A percentile compares a stretch with the other conserved stretches of the same genome.
These are phyloP conservation scores for Cariama cristata DNA, from an alignment of 2,113 vertebrate species.

Conservation along the genomic window DNA sequence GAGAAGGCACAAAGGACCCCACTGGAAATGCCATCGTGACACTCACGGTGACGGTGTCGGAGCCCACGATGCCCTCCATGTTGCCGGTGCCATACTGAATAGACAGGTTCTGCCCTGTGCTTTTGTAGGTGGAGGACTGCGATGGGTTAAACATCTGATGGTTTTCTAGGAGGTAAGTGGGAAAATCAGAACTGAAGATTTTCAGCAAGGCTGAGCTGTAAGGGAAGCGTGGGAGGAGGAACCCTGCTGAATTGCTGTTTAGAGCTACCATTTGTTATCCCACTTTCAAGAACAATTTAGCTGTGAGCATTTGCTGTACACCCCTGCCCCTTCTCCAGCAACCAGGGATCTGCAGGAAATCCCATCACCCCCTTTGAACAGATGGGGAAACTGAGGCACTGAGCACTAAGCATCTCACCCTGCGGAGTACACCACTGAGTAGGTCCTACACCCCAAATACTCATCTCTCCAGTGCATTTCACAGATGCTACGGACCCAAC, in stretches of 20 bases:
- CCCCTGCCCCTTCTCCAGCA: not conserved
- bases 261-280: not conserved
- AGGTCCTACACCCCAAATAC: not conserved
- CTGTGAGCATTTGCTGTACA: not conserved
- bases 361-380: not conserved
- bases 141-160: constrained; percentile 64
- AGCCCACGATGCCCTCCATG: constrained; percentile 67
- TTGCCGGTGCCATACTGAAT: constrained; percentile 64
- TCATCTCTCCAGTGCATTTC: accelerated
- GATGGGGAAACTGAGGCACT: not conserved
- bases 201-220: not conserved
- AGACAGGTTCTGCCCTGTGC: constrained; percentile 25
- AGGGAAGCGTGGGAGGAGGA: not conserved
- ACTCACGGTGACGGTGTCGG: constrained; percentile 64
- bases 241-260: not conserved
- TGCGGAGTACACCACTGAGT: not conserved
- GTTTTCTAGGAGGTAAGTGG: constrained; percentile 48
- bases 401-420: accelerated
- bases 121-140: constrained; percentile 71
- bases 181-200: not conserved
- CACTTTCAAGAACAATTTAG: not conserved
- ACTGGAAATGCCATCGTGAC: accelerated
- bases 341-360: not conserved
- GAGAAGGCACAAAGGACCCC: not conserved
- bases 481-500: accelerated